Evolutionary conservation across 2,888 invertebrate species (phyloP), one percentile per base, ranked within the genome.

Genomic region (Drosophila nr. medialis): DNA sequence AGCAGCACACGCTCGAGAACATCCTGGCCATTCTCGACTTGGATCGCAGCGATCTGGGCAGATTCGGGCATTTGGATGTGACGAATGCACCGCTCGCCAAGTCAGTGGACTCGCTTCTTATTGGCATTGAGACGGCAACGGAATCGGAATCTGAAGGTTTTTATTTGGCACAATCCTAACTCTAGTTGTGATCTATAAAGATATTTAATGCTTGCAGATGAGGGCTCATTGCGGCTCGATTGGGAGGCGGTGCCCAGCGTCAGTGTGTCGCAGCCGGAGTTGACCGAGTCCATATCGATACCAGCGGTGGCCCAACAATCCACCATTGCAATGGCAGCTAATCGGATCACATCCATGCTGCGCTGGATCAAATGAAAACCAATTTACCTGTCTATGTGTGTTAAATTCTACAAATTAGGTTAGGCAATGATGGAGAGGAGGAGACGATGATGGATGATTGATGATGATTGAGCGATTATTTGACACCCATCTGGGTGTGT

Each of bases 271-370:
- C 88, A 91, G 66, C 85, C 87, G 6, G 92, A 92, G 60, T 67
- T 91, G 32, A 77, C 75, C 5, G 88, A 90, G 63, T 80, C 90
- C 65, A 84, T 89, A 73, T 60, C 90, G 58, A 75, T 91, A 72
- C 77, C 89, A 54, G 78, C 90, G 40, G 86, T 76, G 60, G 90
- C 89, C 51, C 92, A 92, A 74, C 91, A 92, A 64, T 91, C 93
- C 77, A 94, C 95, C 93, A 94, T 96, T 77, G 96, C 96, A 48
- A 96, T 97, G 85, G 96, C 97, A 32, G 97, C 97, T 61, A 96
- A 97, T 66, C 96, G 97, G 77, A 94, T 98, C 80, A 96, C 96
- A 51, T 97, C 97, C 65, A 94, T 97, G 89, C 96, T 97, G 95
- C 95, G 96, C 63, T 92, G 92, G 93, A 92, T 91, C 30, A 92